Base-by-base conservation (phyloP, 2,113 vertebrate species). In the Nyctereutes procyonoides region DNA sequence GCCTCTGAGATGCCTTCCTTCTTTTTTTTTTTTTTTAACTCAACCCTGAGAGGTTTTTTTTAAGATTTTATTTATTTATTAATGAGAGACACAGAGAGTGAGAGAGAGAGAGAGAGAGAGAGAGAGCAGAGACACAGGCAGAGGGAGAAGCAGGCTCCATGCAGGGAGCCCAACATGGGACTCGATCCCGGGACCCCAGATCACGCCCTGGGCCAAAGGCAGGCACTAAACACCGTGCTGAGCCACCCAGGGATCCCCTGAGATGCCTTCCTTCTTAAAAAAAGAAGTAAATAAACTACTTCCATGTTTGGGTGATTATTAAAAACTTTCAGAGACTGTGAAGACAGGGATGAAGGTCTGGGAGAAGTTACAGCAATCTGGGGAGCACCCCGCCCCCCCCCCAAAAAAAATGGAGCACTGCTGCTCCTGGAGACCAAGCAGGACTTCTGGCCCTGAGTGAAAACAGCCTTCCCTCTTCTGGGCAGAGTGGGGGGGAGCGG, bases 351-450 rank as follows among this genome's bases (percentile, higher is more conserved):
- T 35, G 55, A 65, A 38, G 22, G 20, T 77, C 28, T 73, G 16
- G 69, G 84, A 60, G 56, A 76, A 51, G 51, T 22, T 51, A 69
- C 76, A 53, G 28, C 15, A 67, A 77, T 30, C 63, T 13, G 1
- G 24, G 32, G 20, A 58, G 30, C 55, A 28, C 60, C 9, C 7
- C 16, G n/a, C 20, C 30, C 53, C 24, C 0, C 0, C 43, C 43
- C 43, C 6, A 6, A 43, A 2, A 24, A 38, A 43, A 69, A 67
- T 0, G 7, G 62, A 58, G n/a, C 0, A 0, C 16, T 62, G 0
- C 69, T 30, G 24, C 19, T 85, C 58, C 86, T 22, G 0, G 17
- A 60, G 53, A 55, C 11, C 56, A 80, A 90, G 13, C 62, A 43
- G 53, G 20, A 26, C 69, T 89, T 86, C 48, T 82, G 56, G 73